Percentiles rank a stretch among this genome's conserved stretches.
Conservation (phyloP, 2,113 vertebrate species). For the Onychorhynchus coronatus region DNA sequence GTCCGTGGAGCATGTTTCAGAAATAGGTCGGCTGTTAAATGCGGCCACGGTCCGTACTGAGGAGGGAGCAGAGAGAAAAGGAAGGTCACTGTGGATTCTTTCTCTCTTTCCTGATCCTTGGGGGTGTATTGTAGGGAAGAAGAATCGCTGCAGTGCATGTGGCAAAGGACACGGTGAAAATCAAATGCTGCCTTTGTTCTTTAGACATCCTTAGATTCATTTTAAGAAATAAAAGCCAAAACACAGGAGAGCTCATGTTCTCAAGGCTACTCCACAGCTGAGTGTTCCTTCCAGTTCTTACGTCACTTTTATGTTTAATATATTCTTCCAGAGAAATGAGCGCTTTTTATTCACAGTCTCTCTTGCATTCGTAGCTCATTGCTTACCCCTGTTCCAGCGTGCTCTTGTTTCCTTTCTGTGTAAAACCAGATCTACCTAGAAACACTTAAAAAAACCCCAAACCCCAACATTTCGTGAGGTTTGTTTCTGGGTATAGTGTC, state of each 20-base stretch:
- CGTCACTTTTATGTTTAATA: background rate
- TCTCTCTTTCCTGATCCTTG: background rate
- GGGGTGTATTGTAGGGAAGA: background rate
- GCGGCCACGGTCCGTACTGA: background rate
- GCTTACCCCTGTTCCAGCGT: background rate
- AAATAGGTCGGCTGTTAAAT: constrained; percentile 64
- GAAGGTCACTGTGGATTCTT: constrained; percentile 2
- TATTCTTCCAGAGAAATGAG: background rate
- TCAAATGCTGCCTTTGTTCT: constrained; percentile 25
- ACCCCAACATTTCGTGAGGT: background rate
- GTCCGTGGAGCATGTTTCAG: constrained; percentile 14
- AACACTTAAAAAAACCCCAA: background rate
- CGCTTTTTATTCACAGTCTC: background rate
- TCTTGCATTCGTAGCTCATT: background rate
- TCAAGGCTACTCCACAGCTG: background rate
- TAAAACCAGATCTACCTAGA: background rate
- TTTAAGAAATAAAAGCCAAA: background rate
- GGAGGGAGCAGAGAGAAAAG: constrained; percentile 12
- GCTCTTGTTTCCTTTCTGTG: background rate
- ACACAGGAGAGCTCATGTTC: background rate
- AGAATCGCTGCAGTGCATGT: background rate
- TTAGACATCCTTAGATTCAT: background rate
- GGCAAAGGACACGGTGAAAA: background rate
- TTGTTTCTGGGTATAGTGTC: background rate
- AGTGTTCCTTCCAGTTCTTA: constrained; percentile 26